Evolutionary conservation across 2,888 invertebrate genomes (phyloP), one percentile per base, ranked within the genome.

Genomic region (Clostera curtula): DNA sequence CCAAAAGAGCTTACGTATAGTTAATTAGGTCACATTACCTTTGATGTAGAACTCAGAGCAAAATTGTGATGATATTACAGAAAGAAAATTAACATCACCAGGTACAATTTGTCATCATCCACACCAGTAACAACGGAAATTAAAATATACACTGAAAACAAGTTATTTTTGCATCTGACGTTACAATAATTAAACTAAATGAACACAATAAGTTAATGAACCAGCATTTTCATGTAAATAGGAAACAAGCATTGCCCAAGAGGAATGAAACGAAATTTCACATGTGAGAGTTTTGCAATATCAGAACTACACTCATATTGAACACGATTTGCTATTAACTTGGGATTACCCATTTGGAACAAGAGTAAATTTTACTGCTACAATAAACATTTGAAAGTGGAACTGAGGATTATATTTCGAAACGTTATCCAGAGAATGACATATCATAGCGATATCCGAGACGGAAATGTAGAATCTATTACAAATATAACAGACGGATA

Each of bases 391-490:
- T 63, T 62, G 56, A 62, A 58, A 61, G 48, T 55, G 53, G 45
- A 49, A 51, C 53, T 56, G 54, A 47, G 54, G 55, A 49, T 47
- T 51, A 59, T 69, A 69, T 68, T 64, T 65, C 57, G 63, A 57
- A 62, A 62, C 63, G 60, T 65, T 63, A 62, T 51, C 51, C 44
- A 52, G 54, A 52, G 55, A 61, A 66, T 65, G 50, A 56, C 46
- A 45, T 38, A 42, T 37, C 35, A 29, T 40, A 56, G 57, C 60
- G 52, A 55, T 46, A 52, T 49, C 46, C 34, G 42, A 49, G 50
- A 38, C 61, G 67, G 65, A 71, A 70, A 72, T 70, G 61, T 66
- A 60, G 67, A 71, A 71, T 71, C 66, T 66, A 65, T 70, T 70
- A 66, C 64, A 68, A 69, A 70, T 67, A 63, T 68, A 68, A 66